These are phyloP conservation scores for Haemorhous mexicanus DNA, from an alignment of 2,113 vertebrate species.

Conservation along the genomic window DNA sequence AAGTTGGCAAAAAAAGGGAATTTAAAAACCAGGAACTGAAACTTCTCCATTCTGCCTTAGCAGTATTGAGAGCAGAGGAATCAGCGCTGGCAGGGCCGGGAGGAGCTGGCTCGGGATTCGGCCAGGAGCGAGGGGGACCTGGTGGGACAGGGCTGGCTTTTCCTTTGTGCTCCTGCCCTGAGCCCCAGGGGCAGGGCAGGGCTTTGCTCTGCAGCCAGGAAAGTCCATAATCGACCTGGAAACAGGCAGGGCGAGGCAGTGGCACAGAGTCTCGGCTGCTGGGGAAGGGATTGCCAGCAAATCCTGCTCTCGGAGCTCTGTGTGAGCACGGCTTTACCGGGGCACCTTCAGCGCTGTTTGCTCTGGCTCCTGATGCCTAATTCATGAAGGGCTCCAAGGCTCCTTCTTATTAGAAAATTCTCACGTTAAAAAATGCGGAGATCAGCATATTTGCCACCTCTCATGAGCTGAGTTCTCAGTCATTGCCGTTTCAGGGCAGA, in stretches of 20 bases:
- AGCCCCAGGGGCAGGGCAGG: not conserved
- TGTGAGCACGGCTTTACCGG: not conserved
- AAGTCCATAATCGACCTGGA: not conserved
- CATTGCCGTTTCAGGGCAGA: rapidly evolving
- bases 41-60: not conserved
- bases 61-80: not conserved
- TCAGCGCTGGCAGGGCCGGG: rapidly evolving
- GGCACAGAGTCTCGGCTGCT: not conserved
- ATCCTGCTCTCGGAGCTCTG: not conserved
- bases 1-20: rapidly evolving
- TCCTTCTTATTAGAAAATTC: not conserved
- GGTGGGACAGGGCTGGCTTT: rapidly evolving
- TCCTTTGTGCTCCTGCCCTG: not conserved
- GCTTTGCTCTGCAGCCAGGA: not conserved
- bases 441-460: not conserved
- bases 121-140: rapidly evolving
- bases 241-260: not conserved
- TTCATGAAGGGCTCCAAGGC: not conserved
- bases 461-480: not conserved
- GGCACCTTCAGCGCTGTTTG: not conserved
- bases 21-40: not conserved
- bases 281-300: not conserved
- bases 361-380: not conserved
- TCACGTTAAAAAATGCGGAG: rapidly evolving
- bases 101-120: not conserved